Percentiles rank a stretch among this genome's conserved stretches.
These are phyloP conservation scores for Drosophila pullipes DNA, from an alignment of 2,888 invertebrate species.

Conservation along the genomic window DNA sequence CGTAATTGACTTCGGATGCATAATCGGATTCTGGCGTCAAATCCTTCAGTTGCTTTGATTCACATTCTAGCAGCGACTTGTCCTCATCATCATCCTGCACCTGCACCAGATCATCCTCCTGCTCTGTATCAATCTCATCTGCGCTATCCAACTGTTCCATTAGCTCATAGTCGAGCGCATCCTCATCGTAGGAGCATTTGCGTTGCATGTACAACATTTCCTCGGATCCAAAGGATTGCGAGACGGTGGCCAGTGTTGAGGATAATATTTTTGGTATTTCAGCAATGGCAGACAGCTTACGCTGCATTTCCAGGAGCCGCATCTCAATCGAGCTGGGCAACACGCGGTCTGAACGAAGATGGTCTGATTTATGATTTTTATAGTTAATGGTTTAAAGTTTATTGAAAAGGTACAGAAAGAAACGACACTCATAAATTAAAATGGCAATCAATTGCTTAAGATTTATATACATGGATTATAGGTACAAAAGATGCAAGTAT, in stretches of 20 bases:
- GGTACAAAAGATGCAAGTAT: constrained; percentile 28
- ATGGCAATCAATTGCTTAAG: constrained; percentile 25
- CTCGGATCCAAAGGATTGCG: constrained; percentile 83
- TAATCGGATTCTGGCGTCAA: constrained; percentile 84
- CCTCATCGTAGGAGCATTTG: constrained; percentile 81
- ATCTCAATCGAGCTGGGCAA: constrained; percentile 81
- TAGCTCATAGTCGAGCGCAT: constrained; percentile 78
- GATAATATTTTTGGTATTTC: constrained; percentile 84
- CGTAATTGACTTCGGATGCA: constrained; percentile 83
- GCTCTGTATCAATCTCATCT: constrained; percentile 12
- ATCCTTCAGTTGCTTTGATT: constrained; percentile 70
- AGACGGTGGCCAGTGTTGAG: constrained; percentile 84
- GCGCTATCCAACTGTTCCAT: constrained; percentile 59
- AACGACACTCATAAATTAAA: constrained; percentile 13
- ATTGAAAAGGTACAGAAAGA: constrained; percentile 48
- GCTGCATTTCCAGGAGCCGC: constrained; percentile 84
- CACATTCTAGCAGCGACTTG: constrained; percentile 28
- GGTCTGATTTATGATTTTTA: constrained; percentile 19
- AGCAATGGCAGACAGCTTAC: constrained; percentile 85
- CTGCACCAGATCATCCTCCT: constrained; percentile 44
- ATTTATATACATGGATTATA: constrained; percentile 44
- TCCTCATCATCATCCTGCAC: constrained; percentile 40
- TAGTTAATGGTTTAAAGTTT: constrained; percentile 34
- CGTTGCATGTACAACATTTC: constrained; percentile 54
- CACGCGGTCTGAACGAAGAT: constrained; percentile 47